These are phyloP conservation scores for Chouioia cunea DNA, from an alignment of 2,888 invertebrate species.

Conservation along the genomic window DNA sequence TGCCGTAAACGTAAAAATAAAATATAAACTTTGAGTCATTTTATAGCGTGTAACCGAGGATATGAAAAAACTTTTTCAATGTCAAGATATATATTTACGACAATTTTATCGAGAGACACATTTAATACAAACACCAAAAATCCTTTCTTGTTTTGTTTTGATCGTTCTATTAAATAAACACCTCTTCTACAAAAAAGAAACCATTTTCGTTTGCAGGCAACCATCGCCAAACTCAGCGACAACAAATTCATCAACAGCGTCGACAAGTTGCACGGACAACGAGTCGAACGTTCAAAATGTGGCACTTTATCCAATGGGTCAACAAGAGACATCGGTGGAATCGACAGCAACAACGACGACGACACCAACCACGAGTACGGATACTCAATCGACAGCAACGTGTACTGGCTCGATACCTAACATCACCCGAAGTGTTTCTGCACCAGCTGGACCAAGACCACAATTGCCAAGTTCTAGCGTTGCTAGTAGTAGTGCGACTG, in stretches of 20 bases:
- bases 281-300: slow-evolving; percentile 48
- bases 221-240: slow-evolving; percentile 68
- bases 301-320: slow-evolving; percentile 39
- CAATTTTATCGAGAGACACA: too few species aligned
- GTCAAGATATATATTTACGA: too few species aligned
- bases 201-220: slow-evolving; percentile 60
- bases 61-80: too few species aligned
- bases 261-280: slow-evolving; percentile 56
- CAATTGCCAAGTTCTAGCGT: slow-evolving; percentile 53
- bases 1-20: too few species aligned
- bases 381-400: slow-evolving; percentile 47
- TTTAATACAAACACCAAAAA: too few species aligned
- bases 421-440: slow-evolving; percentile 61
- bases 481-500: neutral
- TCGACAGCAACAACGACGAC: slow-evolving; percentile 54
- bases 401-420: slow-evolving; percentile 48
- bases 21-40: too few species aligned
- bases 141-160: too few species aligned
- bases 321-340: slow-evolving; percentile 48
- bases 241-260: slow-evolving; percentile 62
- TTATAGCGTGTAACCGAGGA: too few species aligned
- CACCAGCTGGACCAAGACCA: slow-evolving; percentile 65
- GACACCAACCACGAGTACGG: slow-evolving; percentile 42
- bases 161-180: too few species aligned
- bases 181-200: too few species aligned